Evolutionary conservation across 2,797 vertebrate genomes (phyloP).

Genomic region (Meriones psammophilus): DNA sequence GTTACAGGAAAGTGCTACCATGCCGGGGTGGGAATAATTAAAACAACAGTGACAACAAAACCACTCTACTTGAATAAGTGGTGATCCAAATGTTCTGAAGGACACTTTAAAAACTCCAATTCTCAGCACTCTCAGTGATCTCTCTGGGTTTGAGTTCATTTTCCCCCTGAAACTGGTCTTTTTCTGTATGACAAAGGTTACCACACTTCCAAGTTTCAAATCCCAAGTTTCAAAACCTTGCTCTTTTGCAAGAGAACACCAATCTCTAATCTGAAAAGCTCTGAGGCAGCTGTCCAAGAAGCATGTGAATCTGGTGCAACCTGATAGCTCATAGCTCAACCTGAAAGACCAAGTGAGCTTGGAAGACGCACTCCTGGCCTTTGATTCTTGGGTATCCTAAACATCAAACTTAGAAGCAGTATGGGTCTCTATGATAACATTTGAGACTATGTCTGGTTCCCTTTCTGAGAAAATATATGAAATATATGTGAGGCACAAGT

Average conservation of each 20-base stretch:
- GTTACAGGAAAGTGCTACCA: not conserved
- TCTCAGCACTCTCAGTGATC: not conserved
- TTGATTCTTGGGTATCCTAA: not conserved
- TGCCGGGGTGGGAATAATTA: not conserved
- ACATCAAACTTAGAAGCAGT: not conserved
- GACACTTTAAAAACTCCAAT: slow-evolving; percentile 10
- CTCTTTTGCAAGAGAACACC: not conserved
- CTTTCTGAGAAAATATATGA: slow-evolving; percentile 38
- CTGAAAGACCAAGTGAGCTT: not conserved
- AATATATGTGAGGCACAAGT: not conserved
- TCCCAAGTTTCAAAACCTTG: too few species aligned
- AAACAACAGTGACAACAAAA: not conserved
- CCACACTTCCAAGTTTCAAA: not conserved
- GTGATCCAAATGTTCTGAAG: not conserved
- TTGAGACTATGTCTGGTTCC: not conserved
- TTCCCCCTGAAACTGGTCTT: not conserved
- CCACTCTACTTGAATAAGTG: not conserved
- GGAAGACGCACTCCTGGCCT: not conserved
- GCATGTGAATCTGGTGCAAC: not conserved
- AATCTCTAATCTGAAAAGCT: not conserved
- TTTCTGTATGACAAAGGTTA: not conserved
- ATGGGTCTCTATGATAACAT: not conserved
- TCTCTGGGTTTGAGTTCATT: not conserved
- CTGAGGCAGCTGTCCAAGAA: not conserved
- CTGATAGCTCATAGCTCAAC: not conserved